These are phyloP conservation scores for Mus pahari DNA, from an alignment of 2,113 vertebrate genomes.

Conservation along the genomic window DNA sequence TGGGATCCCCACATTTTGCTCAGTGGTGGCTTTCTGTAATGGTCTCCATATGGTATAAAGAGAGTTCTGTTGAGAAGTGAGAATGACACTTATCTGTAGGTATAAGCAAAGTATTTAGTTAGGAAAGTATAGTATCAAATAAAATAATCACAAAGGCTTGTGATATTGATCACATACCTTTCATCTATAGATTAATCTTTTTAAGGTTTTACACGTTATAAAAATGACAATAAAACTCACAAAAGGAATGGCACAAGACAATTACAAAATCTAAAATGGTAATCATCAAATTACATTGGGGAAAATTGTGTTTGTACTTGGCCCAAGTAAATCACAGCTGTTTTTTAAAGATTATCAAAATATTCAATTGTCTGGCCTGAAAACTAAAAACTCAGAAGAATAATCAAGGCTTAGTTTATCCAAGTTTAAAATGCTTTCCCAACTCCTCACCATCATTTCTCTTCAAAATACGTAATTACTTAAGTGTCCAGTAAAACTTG, in stretches of 20 bases:
- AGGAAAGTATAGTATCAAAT: background rate
- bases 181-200: background rate
- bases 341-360: constrained; percentile 54
- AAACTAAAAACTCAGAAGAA: constrained; percentile 39
- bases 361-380: background rate
- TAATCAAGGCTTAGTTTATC: constrained; percentile 44
- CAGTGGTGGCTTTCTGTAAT: background rate
- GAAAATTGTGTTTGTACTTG: constrained; percentile 1
- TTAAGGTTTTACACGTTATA: background rate
- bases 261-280: constrained; percentile 49
- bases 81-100: background rate
- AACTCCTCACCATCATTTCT: background rate
- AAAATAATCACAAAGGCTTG: background rate
- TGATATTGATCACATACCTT: background rate
- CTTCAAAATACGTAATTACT: constrained; percentile 31
- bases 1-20: background rate
- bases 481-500: constrained; percentile 36
- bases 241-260: background rate
- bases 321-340: background rate
- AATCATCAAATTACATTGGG: constrained; percentile 28
- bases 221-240: constrained; percentile 19
- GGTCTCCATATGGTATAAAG: background rate
- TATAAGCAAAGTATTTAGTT: background rate
- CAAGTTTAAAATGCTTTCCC: constrained; percentile 61
- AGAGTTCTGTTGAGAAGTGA: background rate